Conservation (phyloP, 2,888 invertebrate species). For the Pseudococcus longispinus region DNA sequence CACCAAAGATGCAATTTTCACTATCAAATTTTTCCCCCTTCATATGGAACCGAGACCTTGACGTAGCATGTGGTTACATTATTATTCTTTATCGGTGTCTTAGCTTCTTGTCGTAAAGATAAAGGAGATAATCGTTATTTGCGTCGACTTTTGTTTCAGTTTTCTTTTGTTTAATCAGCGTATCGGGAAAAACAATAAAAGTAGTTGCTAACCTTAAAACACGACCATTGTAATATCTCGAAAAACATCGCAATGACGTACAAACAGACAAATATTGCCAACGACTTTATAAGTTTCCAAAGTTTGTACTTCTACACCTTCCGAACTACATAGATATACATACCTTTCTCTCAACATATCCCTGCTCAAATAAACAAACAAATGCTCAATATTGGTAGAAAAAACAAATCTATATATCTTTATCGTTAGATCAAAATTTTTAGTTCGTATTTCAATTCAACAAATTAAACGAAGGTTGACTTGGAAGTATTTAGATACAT, state of each 20-base stretch:
- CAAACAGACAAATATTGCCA: not conserved
- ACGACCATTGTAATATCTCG: not conserved
- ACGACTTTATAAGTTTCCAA: constrained; percentile 16
- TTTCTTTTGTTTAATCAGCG: constrained; percentile 35
- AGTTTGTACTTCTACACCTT: not conserved
- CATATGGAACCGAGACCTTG: not conserved
- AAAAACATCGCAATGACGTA: not conserved
- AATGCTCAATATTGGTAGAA: not conserved
- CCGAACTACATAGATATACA: not conserved
- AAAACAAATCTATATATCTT: not conserved
- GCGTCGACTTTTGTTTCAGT: constrained; percentile 35
- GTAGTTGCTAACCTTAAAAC: constrained; percentile 10
- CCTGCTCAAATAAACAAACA: not conserved
- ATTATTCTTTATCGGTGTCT: constrained; percentile 2
- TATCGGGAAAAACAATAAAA: constrained; percentile 11
- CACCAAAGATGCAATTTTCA: constrained; percentile 15
- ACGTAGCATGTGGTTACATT: not conserved
- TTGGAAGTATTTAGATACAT: too few relatives aligned
- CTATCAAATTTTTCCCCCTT: not conserved
- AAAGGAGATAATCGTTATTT: constrained; percentile 9
- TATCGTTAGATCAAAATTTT: too few relatives aligned
- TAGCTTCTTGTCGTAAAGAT: not conserved
- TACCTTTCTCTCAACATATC: not conserved
- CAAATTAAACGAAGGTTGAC: too few relatives aligned
- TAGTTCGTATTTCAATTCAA: too few relatives aligned